A percentile compares a stretch with the other conserved stretches of the same genome.
phyloP scores from a whole-genome alignment of 2,113 vertebrate genomes.

The Crotalus tigris region DNA sequence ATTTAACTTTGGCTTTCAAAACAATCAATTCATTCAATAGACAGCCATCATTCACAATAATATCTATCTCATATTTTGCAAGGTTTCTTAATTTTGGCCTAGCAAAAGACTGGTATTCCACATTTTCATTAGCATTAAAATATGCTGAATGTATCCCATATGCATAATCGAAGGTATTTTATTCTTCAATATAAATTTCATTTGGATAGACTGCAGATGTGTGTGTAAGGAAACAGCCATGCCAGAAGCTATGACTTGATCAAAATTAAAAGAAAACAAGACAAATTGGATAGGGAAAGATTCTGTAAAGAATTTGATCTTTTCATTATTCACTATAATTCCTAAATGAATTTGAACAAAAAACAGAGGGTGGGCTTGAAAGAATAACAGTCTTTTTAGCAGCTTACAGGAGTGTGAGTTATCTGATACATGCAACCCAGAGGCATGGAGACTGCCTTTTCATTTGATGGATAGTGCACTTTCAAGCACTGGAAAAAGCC shows the following conservation, averaged over 20 bases:
- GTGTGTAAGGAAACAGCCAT: conserved; percentile 4
- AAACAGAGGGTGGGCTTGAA: background rate
- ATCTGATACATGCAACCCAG: background rate
- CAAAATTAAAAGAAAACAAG: background rate
- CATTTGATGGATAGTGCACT: background rate
- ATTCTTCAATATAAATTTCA: background rate
- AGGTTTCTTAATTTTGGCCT: background rate
- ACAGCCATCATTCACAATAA: background rate
- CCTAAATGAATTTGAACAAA: background rate
- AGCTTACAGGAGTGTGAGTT: background rate
- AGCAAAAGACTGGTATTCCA: background rate
- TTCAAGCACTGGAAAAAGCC: background rate
- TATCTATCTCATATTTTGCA: background rate
- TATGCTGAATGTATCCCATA: background rate
- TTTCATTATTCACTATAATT: conserved; percentile 15
- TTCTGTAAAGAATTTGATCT: background rate
- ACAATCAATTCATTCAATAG: background rate
- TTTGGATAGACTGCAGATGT: background rate
- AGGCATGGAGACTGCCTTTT: background rate
- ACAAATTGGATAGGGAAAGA: conserved; percentile 14
- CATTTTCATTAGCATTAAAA: background rate
- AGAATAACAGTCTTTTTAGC: background rate
- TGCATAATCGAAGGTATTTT: background rate
- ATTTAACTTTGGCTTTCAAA: background rate
- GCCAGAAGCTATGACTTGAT: conserved; percentile 5